Conservation (phyloP, 2,888 invertebrate genomes). For the Molanna angustata region DNA sequence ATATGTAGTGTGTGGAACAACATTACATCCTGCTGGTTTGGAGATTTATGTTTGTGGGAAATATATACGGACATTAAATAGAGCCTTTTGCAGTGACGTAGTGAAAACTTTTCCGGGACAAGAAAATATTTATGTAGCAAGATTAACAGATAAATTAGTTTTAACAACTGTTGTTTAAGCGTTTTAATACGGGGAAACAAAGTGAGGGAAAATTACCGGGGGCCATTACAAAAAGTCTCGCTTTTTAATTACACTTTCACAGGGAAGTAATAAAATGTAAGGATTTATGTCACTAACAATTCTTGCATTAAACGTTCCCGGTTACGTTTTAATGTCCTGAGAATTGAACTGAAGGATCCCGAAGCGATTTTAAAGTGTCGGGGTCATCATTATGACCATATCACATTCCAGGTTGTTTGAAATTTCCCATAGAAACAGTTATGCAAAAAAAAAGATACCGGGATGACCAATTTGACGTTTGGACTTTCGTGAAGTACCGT, state of each 20-base stretch:
- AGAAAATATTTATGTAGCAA: conserved; percentile 13
- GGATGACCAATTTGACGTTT: too few species aligned
- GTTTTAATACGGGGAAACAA: conserved; percentile 21
- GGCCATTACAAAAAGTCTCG: conserved; percentile 24
- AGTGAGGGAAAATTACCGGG: conserved; percentile 12
- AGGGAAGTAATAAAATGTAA: conserved; percentile 24
- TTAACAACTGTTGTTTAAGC: conserved; percentile 25
- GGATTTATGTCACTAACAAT: conserved; percentile 20
- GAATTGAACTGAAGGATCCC: too few species aligned
- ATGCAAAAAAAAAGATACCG: too few species aligned
- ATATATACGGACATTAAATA: too few species aligned
- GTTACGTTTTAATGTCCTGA: conserved; percentile 8
- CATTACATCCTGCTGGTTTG: too few species aligned
- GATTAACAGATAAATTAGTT: conserved; percentile 26
- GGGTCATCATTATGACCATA: too few species aligned
- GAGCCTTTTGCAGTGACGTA: not conserved
- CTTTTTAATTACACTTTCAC: conserved; percentile 28
- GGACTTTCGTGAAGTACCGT: too few species aligned
- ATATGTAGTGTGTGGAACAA: too few species aligned
- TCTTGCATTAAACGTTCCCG: conserved; percentile 5
- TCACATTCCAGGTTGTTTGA: too few species aligned
- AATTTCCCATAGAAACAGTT: too few species aligned
- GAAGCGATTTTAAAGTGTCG: too few species aligned
- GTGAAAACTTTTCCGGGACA: conserved; percentile 6
- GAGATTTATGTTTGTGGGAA: too few species aligned